Evolutionary conservation across 2,113 vertebrate genomes (phyloP), one percentile per base, ranked within the genome.

Genomic region (Zosterops pallidus): DNA sequence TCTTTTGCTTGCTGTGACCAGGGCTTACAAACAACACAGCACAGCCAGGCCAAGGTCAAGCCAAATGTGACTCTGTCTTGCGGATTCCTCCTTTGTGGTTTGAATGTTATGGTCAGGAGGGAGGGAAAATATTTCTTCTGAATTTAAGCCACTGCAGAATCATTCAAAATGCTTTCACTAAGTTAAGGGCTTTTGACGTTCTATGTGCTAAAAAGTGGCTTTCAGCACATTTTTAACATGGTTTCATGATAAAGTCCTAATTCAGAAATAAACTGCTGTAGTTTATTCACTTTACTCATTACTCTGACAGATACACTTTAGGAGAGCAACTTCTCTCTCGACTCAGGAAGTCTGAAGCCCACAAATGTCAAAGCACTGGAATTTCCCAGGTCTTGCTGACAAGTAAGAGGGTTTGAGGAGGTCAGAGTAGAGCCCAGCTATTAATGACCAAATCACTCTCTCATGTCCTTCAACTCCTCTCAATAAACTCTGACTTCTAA

Each of bases 61-160:
- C 15, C n/a, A 93, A 93, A 46, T 0, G 0, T 46, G 52, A 35
- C 31, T 76, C 37, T 59, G 4, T 42, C 42, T 86, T 87, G 83
- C 81, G 86, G 70, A 69, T 91, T 92, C 25, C 31, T 77, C 42
- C 74, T 86, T 65, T 94, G 90, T 69, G 93, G 79, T 74, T 88
- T 65, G 37, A 53, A 39, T 49, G 37, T 47, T 57, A 72, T 22
- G 37, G 79, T 25, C 22, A 46, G 39, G 41, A 95, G 68, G 9
- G 25, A 88, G 46, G n/a, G 71, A 84, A 76, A 77, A 15, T 4
- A n/a, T 64, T 86, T 62, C 26, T 63, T 47, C 53, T 76, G 90
- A 94, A 64, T 49, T 67, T 67, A 93, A 93, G 37, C 28, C 18
- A 50, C 46, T 90, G 76, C 64, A 53, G 42, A 63, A 46, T 47